Conservation (phyloP, 2,113 vertebrate genomes). For the Psilopsiagon aurifrons region DNA sequence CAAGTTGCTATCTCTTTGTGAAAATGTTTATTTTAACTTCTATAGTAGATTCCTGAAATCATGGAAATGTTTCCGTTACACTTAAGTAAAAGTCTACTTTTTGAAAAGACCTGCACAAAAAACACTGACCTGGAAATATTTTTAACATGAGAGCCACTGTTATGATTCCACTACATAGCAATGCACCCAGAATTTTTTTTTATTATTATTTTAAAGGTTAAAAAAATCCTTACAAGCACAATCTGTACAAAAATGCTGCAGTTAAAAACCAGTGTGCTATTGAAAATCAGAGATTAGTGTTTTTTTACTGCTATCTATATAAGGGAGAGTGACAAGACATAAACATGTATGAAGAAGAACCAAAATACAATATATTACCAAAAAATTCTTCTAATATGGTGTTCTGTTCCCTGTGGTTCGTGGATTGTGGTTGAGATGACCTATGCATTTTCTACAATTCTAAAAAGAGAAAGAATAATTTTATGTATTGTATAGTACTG, state of each 20-base stretch:
- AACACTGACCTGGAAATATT: not conserved
- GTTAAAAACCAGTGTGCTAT: not conserved
- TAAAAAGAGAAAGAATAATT: not conserved
- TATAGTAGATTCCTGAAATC: constrained; percentile 13
- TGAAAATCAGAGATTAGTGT: not conserved
- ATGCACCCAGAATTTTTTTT: not conserved
- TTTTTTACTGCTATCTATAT: not conserved
- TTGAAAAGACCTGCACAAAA: not conserved
- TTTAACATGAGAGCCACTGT: not conserved
- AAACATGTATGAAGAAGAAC: not conserved
- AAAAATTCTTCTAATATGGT: not conserved
- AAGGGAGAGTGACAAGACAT: not conserved
- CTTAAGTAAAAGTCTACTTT: not conserved
- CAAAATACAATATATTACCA: not conserved
- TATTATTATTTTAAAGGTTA: not conserved
- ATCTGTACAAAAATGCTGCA: not conserved
- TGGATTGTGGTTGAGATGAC: not conserved
- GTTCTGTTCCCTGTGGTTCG: not conserved
- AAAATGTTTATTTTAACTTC: constrained; percentile 48
- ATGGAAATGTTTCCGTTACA: constrained; percentile 47
- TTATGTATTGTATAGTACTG: not conserved
- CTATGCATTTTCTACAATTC: not conserved
- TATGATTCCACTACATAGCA: not conserved
- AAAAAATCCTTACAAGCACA: not conserved
- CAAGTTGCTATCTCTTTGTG: not conserved